Conservation (phyloP, 2,888 invertebrate species). For the Melikaiella ostensackeni region DNA sequence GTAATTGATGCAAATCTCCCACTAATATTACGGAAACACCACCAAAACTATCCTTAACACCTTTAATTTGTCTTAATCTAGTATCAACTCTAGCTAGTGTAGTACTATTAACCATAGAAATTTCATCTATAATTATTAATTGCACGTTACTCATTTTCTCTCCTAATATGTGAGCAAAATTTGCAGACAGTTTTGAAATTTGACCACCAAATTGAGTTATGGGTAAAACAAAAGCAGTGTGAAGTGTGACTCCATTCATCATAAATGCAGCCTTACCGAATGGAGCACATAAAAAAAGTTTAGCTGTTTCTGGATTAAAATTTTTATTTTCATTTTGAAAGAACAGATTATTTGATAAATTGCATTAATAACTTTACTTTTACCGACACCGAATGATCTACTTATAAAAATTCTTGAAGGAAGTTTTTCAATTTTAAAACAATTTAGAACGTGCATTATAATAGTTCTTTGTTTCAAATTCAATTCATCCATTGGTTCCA, state of each 20-base stretch:
- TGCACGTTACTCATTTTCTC: constrained; percentile 54
- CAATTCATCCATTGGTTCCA: no score
- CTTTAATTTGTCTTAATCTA: constrained; percentile 64
- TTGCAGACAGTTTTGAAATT: constrained; percentile 44
- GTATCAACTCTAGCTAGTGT: constrained; percentile 60
- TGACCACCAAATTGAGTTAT: constrained; percentile 36
- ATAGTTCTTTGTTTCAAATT: no score
- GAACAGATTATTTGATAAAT: constrained; percentile 56
- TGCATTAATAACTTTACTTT: constrained; percentile 59
- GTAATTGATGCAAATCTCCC: constrained; percentile 69
- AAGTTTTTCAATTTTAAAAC: constrained; percentile 41
- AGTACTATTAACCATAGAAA: constrained; percentile 65
- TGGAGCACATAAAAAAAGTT: constrained; percentile 52
- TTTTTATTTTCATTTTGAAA: constrained; percentile 41
- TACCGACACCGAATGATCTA: constrained; percentile 64
- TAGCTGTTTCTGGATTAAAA: constrained; percentile 46
- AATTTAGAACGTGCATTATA: no score
- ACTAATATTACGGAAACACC: constrained; percentile 65
- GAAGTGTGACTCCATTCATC: constrained; percentile 61
- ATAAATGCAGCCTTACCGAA: constrained; percentile 61
- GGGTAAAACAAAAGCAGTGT: constrained; percentile 58
- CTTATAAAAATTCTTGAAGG: constrained; percentile 57
- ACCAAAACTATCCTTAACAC: constrained; percentile 62
- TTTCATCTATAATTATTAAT: constrained; percentile 68
- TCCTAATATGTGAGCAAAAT: constrained; percentile 53